A percentile compares a stretch with the other conserved stretches of the same genome.
Evolutionary conservation across 2,888 invertebrate species (phyloP).

Genomic region (Protula sp.): DNA sequence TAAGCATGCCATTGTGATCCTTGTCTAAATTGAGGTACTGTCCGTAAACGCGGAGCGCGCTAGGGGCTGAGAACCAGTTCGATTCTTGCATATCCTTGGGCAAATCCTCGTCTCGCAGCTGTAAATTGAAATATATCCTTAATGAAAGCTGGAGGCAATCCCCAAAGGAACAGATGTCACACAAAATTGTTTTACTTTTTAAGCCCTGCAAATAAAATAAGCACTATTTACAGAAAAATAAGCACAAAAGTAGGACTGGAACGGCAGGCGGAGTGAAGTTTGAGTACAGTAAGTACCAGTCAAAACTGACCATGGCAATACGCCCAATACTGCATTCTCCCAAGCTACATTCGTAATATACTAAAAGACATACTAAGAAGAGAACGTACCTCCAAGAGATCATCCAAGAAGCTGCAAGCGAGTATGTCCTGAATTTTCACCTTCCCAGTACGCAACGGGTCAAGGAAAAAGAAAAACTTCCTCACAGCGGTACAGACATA

Average conservation of each 20-base stretch:
- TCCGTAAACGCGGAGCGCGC: slow-evolving; percentile 81
- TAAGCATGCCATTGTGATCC: slow-evolving; percentile 91
- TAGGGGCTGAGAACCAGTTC: slow-evolving; percentile 57
- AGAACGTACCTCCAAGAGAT: slow-evolving; percentile 78
- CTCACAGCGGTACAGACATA: slow-evolving; percentile 93
- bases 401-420: slow-evolving; percentile 85
- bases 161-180: too few relatives aligned
- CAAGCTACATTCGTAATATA: too few relatives aligned
- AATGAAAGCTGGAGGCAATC: too few relatives aligned
- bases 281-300: too few relatives aligned
- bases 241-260: too few relatives aligned
- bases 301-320: too few relatives aligned
- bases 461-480: slow-evolving; percentile 93
- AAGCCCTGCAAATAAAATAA: not conserved
- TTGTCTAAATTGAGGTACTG: slow-evolving; percentile 89
- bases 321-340: too few relatives aligned
- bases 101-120: slow-evolving; percentile 76
- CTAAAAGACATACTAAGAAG: too few relatives aligned
- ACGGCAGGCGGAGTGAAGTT: too few relatives aligned
- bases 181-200: too few relatives aligned
- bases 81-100: slow-evolving; percentile 77
- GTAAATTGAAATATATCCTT: too few relatives aligned
- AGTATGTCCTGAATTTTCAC: slow-evolving; percentile 87
- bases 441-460: slow-evolving; percentile 78
- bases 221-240: too few relatives aligned